phyloP scores from a whole-genome alignment of 2,888 invertebrate species.

The Timema podura region DNA sequence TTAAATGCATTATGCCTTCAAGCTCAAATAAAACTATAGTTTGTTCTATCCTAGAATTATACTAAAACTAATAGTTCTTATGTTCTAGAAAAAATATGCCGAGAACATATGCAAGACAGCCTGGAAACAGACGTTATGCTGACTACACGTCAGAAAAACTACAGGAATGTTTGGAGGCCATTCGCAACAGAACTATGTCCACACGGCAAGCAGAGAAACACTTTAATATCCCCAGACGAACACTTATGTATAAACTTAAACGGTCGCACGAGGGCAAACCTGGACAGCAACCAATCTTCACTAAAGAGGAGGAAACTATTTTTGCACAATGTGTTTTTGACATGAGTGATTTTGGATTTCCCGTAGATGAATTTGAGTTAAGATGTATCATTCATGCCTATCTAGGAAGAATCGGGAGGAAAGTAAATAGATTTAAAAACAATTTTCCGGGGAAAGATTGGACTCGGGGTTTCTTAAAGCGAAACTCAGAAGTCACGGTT shows the following conservation, averaged over 20 bases:
- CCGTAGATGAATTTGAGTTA: constrained; percentile 1
- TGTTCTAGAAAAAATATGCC: not conserved
- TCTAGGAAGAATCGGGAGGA: not conserved
- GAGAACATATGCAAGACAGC: not conserved
- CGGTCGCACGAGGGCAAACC: not conserved
- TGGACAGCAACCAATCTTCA: not conserved
- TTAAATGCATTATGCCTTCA: too few species aligned
- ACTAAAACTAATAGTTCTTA: too few species aligned
- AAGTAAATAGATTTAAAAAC: not conserved
- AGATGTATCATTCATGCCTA: not conserved
- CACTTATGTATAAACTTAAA: not conserved
- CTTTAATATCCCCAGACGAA: constrained; percentile 2
- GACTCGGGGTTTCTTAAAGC: not conserved
- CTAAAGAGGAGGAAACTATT: not conserved
- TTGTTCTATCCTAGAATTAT: too few species aligned
- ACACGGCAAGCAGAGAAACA: not conserved
- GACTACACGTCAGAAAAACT: constrained; percentile 1
- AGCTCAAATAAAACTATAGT: too few species aligned
- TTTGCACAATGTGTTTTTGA: not conserved
- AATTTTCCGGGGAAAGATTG: constrained; percentile 6
- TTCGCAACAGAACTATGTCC: not conserved
- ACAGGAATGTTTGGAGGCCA: not conserved
- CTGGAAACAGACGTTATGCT: not conserved
- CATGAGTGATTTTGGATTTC: constrained; percentile 8
- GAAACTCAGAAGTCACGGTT: not conserved